Percentiles rank a stretch among this genome's conserved stretches.
These are phyloP conservation scores for Semotilus atromaculatus DNA, from an alignment of 2,797 vertebrate genomes.

Conservation along the genomic window DNA sequence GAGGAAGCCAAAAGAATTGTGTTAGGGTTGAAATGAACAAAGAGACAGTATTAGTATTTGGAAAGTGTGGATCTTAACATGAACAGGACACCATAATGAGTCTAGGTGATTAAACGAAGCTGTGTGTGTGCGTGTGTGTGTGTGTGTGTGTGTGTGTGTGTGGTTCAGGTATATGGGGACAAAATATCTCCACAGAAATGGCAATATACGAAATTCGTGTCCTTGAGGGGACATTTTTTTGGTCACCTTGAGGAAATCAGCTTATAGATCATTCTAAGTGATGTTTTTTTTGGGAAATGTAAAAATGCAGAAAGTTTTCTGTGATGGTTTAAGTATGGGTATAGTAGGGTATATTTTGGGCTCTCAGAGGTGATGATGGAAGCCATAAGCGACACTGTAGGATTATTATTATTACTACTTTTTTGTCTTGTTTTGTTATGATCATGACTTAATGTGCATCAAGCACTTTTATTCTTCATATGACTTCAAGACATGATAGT, in stretches of 20 bases:
- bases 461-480: neutral
- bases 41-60: conserved; percentile 29
- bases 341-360: neutral
- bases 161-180: neutral
- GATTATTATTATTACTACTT: neutral
- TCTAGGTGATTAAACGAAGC: conserved; percentile 14
- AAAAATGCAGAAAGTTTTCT: neutral
- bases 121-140: neutral
- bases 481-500: neutral
- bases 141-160: neutral
- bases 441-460: neutral
- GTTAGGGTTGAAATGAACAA: conserved; percentile 20
- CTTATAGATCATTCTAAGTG: too few relatives aligned
- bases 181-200: neutral
- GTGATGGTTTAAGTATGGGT: neutral
- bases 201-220: neutral
- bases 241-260: neutral
- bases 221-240: neutral
- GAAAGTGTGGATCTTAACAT: neutral
- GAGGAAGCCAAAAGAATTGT: neutral
- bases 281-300: neutral
- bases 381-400: neutral
- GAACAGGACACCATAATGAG: neutral
- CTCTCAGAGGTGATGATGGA: neutral
- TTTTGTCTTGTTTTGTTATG: neutral